A percentile compares a stretch with the other conserved stretches of the same genome.
Conservation (phyloP, 2,797 vertebrate species). For the Crypturellus tataupa region DNA sequence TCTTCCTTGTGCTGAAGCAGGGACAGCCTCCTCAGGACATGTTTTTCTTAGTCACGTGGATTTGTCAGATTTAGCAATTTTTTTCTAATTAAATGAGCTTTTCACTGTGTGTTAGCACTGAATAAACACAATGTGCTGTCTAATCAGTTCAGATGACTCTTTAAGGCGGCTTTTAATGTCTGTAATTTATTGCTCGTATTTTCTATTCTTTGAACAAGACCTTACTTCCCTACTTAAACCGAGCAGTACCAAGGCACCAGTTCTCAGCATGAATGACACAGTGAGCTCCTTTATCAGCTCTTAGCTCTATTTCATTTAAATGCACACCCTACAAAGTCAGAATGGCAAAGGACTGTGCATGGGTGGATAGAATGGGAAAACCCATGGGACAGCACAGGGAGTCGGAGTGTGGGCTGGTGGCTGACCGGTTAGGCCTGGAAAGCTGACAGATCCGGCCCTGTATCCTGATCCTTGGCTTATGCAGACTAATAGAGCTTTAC, state of each 20-base stretch:
- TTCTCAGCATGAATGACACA: neutral
- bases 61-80: slow-evolving; percentile 18
- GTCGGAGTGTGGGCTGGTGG: neutral
- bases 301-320: neutral
- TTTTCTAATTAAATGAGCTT: slow-evolving; percentile 11
- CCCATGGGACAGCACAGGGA: neutral
- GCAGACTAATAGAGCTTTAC: neutral
- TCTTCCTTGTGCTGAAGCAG: slow-evolving; percentile 37
- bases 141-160: neutral
- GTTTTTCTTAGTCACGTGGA: slow-evolving; percentile 62
- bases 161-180: neutral
- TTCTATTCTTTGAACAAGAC: neutral
- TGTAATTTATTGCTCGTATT: neutral
- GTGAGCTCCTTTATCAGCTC: neutral
- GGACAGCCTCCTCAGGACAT: slow-evolving; percentile 40
- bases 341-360: neutral
- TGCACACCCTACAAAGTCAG: accelerated
- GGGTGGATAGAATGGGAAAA: neutral
- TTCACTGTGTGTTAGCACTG: neutral
- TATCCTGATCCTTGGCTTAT: neutral
- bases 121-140: neutral
- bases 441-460: neutral
- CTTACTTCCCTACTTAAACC: neutral
- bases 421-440: neutral
- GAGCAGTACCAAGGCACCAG: neutral